Evolutionary conservation across 2,888 invertebrate species (phyloP).

Genomic region (Lottia gigantea): DNA sequence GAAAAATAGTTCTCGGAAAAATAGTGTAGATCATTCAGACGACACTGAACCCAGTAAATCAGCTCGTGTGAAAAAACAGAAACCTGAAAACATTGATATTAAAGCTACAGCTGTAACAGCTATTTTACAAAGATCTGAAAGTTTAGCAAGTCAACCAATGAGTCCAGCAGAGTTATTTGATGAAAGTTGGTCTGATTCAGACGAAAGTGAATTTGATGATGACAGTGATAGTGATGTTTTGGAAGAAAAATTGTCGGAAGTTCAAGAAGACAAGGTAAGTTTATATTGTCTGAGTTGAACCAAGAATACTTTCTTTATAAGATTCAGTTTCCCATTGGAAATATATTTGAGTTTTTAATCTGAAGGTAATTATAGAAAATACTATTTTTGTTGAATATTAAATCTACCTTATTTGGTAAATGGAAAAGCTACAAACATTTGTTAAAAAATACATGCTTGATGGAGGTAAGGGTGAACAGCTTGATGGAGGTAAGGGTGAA

Average conservation of each 20-base stretch:
- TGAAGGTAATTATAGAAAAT: too few species aligned
- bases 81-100: neutral
- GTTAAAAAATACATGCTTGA: too few species aligned
- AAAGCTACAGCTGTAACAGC: neutral
- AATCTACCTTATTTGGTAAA: too few species aligned
- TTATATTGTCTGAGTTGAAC: too few species aligned
- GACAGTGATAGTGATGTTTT: conserved; percentile 41
- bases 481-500: too few species aligned
- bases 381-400: too few species aligned
- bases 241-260: conserved; percentile 13
- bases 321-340: too few species aligned
- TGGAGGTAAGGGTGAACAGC: too few species aligned
- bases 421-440: too few species aligned
- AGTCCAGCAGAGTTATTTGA: conserved; percentile 56
- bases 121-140: neutral
- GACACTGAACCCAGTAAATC: neutral
- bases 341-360: too few species aligned
- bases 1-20: conserved; percentile 1
- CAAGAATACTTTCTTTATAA: too few species aligned
- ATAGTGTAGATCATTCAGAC: neutral
- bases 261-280: conserved; percentile 9
- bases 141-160: conserved; percentile 25
- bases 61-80: neutral
- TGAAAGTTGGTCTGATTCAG: conserved; percentile 58
- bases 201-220: conserved; percentile 44